Evolutionary conservation across 2,797 vertebrate genomes (phyloP).

Genomic region (Macrochelys suwanniensis): DNA sequence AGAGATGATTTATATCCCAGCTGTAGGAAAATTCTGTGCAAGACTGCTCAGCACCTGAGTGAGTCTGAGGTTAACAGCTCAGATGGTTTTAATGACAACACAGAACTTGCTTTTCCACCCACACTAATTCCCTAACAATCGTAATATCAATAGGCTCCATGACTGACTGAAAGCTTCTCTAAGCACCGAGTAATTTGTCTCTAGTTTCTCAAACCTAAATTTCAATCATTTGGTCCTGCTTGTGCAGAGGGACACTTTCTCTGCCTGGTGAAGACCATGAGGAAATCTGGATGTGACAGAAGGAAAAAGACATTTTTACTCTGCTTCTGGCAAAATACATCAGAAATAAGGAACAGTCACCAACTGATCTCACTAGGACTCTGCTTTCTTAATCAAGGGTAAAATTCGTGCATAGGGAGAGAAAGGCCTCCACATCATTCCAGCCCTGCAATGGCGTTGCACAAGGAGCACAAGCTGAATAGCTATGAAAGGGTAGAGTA

Average conservation of each 20-base stretch:
- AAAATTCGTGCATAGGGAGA: not conserved
- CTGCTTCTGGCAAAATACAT: not conserved
- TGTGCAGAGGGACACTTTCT: not conserved
- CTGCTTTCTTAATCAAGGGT: not conserved
- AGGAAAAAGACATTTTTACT: not conserved
- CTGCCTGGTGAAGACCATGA: not conserved
- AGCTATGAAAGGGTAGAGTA: not conserved
- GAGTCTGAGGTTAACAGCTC: conserved; percentile 12
- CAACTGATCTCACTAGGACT: not conserved
- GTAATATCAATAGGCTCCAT: conserved; percentile 29
- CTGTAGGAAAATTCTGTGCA: conserved; percentile 33
- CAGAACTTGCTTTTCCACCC: not conserved
- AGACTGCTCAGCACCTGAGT: conserved; percentile 46
- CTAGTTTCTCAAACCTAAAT: conserved; percentile 16
- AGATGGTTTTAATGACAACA: conserved; percentile 17
- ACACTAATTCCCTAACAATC: conserved; percentile 34
- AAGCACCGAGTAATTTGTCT: conserved; percentile 42
- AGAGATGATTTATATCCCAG: not conserved
- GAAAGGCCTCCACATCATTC: not conserved
- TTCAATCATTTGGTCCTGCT: conserved; percentile 5
- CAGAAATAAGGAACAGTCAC: not conserved
- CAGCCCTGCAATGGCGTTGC: not conserved
- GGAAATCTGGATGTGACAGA: conserved; percentile 6
- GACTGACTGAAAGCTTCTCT: not conserved
- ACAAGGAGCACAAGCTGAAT: not conserved